Conservation (phyloP, 1,140 invertebrate genomes). For the Apocrypta bakeri region DNA sequence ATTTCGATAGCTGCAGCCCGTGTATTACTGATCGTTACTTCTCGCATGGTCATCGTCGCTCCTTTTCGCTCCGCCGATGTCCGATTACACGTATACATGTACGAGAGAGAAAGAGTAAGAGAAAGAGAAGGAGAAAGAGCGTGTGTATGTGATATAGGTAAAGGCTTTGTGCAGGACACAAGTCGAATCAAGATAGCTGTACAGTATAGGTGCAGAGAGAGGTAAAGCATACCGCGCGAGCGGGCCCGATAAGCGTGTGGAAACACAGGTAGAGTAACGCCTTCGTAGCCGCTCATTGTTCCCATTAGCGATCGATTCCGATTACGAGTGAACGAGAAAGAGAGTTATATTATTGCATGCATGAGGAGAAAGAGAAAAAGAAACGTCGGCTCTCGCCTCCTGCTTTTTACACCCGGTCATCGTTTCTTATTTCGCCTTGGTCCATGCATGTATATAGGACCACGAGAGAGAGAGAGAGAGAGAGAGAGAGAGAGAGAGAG, state of each 20-base stretch:
- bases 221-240: background rate
- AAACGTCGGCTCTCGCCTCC: background rate
- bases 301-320: conserved; percentile 41
- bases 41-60: conserved; percentile 37
- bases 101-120: background rate
- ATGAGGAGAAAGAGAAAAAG: background rate
- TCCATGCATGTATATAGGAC: background rate
- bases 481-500: too few species aligned
- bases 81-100: conserved; percentile 37
- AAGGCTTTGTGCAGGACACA: conserved; percentile 37
- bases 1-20: conserved; percentile 37
- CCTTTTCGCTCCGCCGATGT: conserved; percentile 1
- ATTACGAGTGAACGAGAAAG: conserved; percentile 14
- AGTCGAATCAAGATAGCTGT: conserved; percentile 34
- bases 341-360: conserved; percentile 17
- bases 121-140: too few species aligned
- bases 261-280: conserved; percentile 47
- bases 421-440: background rate
- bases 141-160: background rate
- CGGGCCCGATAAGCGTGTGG: conserved; percentile 15
- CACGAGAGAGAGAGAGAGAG: too few species aligned
- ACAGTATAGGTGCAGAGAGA: background rate
- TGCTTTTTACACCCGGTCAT: conserved; percentile 34
- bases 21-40: conserved; percentile 48
- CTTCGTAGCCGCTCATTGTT: conserved; percentile 35